Evolutionary conservation across 2,888 invertebrate species (phyloP).

Genomic region (Sepioteuthis lessoniana): DNA sequence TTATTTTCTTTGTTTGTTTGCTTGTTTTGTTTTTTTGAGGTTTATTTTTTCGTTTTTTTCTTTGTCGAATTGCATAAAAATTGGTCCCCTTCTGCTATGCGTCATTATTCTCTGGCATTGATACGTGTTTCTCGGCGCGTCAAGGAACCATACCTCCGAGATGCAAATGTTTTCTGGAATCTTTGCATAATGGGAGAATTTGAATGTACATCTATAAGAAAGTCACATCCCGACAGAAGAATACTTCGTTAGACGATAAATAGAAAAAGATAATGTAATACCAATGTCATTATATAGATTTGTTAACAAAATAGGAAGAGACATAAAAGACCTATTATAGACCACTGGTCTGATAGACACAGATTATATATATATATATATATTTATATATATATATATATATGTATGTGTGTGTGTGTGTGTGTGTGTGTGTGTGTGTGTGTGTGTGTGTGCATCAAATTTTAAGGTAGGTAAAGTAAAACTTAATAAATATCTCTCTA

Average conservation of each 20-base stretch:
- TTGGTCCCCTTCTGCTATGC: not conserved
- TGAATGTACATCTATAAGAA: not conserved
- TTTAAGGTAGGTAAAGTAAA: too few relatives aligned
- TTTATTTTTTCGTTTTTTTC: not conserved
- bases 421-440: too few relatives aligned
- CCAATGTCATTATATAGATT: not conserved
- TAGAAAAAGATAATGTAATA: not conserved
- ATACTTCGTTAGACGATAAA: constrained; percentile 33
- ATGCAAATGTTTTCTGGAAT: constrained; percentile 18
- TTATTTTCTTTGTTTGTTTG: too few relatives aligned
- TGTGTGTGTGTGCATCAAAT: too few relatives aligned
- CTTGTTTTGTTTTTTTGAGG: too few relatives aligned
- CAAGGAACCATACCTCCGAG: not conserved
- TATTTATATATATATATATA: not conserved
- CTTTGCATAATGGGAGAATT: not conserved
- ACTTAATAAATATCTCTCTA: too few relatives aligned
- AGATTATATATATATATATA: not conserved
- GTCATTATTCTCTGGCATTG: not conserved
- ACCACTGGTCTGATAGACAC: not conserved
- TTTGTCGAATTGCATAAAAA: not conserved
- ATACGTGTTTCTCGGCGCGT: not conserved
- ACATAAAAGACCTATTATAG: not conserved
- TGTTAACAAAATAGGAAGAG: not conserved
- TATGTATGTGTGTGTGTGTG: not conserved
- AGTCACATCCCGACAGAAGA: not conserved